These are phyloP conservation scores for Diogma glabrata DNA, from an alignment of 2,888 invertebrate genomes.

Conservation along the genomic window DNA sequence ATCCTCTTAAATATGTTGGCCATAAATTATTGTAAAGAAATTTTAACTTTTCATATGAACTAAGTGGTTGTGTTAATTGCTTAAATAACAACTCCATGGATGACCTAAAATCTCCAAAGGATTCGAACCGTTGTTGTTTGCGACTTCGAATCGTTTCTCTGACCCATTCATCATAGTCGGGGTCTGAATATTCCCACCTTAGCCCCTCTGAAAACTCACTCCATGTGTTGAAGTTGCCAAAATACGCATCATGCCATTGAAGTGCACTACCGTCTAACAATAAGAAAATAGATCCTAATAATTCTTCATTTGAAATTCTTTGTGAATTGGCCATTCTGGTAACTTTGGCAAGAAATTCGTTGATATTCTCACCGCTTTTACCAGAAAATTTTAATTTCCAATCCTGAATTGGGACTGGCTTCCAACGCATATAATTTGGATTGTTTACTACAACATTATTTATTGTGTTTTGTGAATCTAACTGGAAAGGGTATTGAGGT, in stretches of 20 bases:
- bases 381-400: constrained; percentile 6
- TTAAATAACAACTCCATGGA: not conserved
- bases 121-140: not conserved
- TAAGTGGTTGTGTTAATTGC: not conserved
- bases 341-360: constrained; percentile 2
- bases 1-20: not conserved
- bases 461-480: not conserved
- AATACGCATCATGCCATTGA: not conserved
- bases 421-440: not conserved
- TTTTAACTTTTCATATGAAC: not conserved
- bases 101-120: not conserved
- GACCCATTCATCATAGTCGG: not conserved
- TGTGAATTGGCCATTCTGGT: not conserved
- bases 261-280: not conserved
- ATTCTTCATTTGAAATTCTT: not conserved
- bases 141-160: not conserved
- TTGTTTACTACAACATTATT: not conserved
- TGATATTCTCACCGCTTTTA: not conserved
- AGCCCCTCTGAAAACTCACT: not conserved
- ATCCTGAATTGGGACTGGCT: not conserved
- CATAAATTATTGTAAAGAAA: not conserved
- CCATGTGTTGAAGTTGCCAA: not conserved
- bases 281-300: not conserved
- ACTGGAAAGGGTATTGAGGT: not conserved
- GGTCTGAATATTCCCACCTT: not conserved